Evolutionary conservation across 2,113 vertebrate species (phyloP).

Genomic region (Saguinus midas): DNA sequence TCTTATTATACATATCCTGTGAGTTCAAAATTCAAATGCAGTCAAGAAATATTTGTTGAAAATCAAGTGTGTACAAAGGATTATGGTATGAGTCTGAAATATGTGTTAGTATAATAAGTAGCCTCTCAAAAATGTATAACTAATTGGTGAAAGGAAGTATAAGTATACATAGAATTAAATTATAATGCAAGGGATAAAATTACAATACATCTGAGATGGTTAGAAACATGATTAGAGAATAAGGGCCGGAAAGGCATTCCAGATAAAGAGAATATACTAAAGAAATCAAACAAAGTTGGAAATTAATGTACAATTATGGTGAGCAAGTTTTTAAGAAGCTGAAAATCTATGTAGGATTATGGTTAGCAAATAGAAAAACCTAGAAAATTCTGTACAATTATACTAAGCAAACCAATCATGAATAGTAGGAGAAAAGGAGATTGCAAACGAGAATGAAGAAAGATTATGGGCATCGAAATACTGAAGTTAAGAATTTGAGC

Average conservation of each 20-base stretch:
- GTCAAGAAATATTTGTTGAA: constrained; percentile 19
- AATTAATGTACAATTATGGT: neutral
- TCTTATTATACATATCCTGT: neutral
- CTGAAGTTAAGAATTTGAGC: neutral
- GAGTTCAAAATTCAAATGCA: constrained; percentile 33
- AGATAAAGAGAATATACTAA: neutral
- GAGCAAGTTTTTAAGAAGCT: neutral
- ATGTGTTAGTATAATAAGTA: neutral
- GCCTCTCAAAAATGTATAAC: neutral
- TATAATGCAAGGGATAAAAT: neutral
- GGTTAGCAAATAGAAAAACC: neutral
- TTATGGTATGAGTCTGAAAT: neutral
- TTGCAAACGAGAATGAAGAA: neutral
- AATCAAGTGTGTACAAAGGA: neutral
- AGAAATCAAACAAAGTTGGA: neutral
- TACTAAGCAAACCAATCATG: neutral
- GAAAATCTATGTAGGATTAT: neutral
- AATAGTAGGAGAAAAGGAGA: neutral
- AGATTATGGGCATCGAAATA: neutral
- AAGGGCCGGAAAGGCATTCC: neutral
- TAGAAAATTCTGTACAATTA: neutral
- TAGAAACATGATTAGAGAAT: neutral
- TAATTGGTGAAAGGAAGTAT: neutral
- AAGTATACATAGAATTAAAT: neutral
- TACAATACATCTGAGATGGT: neutral